Evolutionary conservation across 2,797 vertebrate species (phyloP).

Genomic region (Dromococcyx pavoninus): DNA sequence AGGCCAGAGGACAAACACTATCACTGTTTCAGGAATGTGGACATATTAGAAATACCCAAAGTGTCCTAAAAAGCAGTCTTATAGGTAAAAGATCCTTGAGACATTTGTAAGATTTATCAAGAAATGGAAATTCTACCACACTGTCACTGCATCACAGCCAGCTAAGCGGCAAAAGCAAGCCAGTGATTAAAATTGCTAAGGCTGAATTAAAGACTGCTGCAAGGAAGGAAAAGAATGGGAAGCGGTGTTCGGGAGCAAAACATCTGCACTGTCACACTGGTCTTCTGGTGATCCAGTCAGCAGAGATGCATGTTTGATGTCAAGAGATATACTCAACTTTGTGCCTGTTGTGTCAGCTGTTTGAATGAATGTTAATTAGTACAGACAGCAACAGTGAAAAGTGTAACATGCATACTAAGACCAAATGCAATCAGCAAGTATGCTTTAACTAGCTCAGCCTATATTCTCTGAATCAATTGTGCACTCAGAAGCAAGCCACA

Average conservation of each 20-base stretch:
- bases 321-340: not conserved
- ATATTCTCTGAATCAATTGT: not conserved
- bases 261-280: not conserved
- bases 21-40: not conserved
- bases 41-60: not conserved
- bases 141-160: not conserved
- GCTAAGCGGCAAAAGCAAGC: not conserved
- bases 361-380: not conserved
- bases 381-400: not conserved
- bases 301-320: not conserved
- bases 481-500: not conserved
- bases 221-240: not conserved
- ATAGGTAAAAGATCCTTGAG: not conserved
- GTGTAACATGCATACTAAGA: not conserved
- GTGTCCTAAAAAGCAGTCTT: not conserved
- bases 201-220: not conserved
- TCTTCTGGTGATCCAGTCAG: not conserved
- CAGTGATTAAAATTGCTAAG: not conserved
- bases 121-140: not conserved
- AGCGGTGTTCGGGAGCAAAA: not conserved
- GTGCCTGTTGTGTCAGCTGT: not conserved
- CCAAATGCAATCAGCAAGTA: not conserved
- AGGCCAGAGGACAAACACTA: not conserved
- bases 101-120: not conserved
- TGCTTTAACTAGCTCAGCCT: not conserved